Evolutionary conservation across 2,797 vertebrate species (phyloP), one percentile per base, ranked within the genome.

Genomic region (Eupleurogrammus muticus): DNA sequence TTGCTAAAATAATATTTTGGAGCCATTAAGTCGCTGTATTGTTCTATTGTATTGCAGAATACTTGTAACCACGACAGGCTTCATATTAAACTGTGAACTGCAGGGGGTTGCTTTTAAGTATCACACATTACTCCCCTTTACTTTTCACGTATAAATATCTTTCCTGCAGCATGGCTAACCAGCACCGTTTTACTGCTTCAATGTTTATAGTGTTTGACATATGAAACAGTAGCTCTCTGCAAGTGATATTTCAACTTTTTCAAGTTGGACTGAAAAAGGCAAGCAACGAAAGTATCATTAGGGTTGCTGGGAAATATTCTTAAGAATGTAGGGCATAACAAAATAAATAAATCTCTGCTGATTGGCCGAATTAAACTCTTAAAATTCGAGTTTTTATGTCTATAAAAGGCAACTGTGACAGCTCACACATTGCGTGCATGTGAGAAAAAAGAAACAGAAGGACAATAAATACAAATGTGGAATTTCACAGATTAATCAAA

Each of bases 141-240:
- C 61, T 59, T 67, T 69, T 58, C 28, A 62, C 71, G 50, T 84
- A 73, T 76, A 82, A 77, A 89, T 77, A 73, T 85, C 44, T 55
- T 78, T 70, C 46, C 60, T 46, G 61, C 73, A 69, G 21, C 70
- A 62, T 47, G 50, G 51, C 55, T 54, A 28, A 61, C 23, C 40
- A 38, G 35, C 35, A 36, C 51, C 62, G 60, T 77, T 81, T 85
- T 66, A 86, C 72, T 68, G 64, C 58, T 53, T 40, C 66, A 12
- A 47, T 73, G 64, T 86, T 83, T 77, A 86, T 83, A 73, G 73
- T 77, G 59, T 73, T 83, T 82, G 75, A 84, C 61, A 79, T 73
- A 55, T 82, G 67, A 82, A 86, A 82, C 78, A 68, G 77, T 79
- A 78, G 84, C 79, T 80, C 65, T 70, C 64, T 80, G 58, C 67